Percentiles rank a stretch among this genome's conserved stretches.
phyloP scores from a whole-genome alignment of 2,113 vertebrate species.

The Serinus canaria region DNA sequence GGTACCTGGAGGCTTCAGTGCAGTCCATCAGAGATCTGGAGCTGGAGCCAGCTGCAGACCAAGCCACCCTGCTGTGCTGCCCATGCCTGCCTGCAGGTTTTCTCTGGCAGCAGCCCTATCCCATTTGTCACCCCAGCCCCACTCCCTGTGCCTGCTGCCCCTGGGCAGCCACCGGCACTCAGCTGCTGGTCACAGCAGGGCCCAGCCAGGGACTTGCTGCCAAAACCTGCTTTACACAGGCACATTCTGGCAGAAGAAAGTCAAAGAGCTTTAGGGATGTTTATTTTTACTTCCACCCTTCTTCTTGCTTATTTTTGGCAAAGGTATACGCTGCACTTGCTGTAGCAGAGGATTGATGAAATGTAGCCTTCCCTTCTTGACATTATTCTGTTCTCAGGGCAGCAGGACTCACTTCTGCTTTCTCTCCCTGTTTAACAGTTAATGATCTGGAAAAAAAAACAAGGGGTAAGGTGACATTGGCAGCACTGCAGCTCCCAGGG shows the following conservation, averaged over 20 bases:
- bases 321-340: accelerated
- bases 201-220: background rate
- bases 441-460: constrained; percentile 54
- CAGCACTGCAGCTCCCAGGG: background rate
- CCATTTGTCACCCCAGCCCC: accelerated
- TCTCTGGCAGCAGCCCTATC: background rate
- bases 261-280: background rate
- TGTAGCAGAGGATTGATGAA: background rate
- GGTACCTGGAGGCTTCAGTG: background rate
- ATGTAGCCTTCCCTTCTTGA: background rate
- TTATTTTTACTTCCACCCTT: background rate
- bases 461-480: constrained; percentile 52
- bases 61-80: accelerated
- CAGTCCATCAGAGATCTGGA: background rate
- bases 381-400: background rate
- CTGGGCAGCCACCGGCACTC: accelerated
- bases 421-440: constrained; percentile 58
- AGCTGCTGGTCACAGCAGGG: accelerated
- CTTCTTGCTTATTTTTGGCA: constrained; percentile 1
- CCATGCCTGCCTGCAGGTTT: accelerated
- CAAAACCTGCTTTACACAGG: background rate
- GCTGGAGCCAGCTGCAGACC: background rate
- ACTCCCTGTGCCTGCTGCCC: accelerated
- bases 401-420: background rate
- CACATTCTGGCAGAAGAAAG: background rate